Conservation (phyloP, 2,888 invertebrate species). For the Blastobasis lacticolella region DNA sequence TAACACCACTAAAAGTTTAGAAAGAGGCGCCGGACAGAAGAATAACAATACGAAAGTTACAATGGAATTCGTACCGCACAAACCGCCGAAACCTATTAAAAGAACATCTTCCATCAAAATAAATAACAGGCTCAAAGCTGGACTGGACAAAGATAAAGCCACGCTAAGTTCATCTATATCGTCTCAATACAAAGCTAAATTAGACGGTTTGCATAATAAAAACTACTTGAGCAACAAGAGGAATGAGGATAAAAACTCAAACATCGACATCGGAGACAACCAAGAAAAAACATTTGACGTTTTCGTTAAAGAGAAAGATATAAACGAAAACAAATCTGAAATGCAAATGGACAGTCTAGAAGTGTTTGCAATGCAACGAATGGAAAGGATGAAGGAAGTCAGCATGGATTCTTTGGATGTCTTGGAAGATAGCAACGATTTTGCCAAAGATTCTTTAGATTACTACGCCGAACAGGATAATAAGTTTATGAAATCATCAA, state of each 20-base stretch:
- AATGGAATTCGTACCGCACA: constrained; percentile 79
- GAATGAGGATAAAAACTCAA: constrained; percentile 54
- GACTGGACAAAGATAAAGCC: constrained; percentile 56
- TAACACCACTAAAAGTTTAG: constrained; percentile 62
- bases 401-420: constrained; percentile 71
- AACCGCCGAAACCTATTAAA: constrained; percentile 82
- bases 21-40: constrained; percentile 59
- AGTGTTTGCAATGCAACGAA: constrained; percentile 63
- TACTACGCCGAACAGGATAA: constrained; percentile 65
- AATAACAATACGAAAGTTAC: constrained; percentile 61
- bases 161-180: constrained; percentile 62
- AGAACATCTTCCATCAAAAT: constrained; percentile 78
- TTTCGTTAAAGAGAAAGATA: constrained; percentile 75
- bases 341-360: constrained; percentile 77
- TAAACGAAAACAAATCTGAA: constrained; percentile 74
- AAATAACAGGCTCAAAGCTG: constrained; percentile 65
- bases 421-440: constrained; percentile 52
- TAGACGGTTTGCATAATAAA: constrained; percentile 66
- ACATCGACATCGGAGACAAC: constrained; percentile 48
- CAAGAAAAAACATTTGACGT: constrained; percentile 74
- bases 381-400: constrained; percentile 57
- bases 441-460: constrained; percentile 65
- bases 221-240: constrained; percentile 50
- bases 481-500: constrained; percentile 41
- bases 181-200: constrained; percentile 65